Evolutionary conservation across 2,797 vertebrate genomes (phyloP), one percentile per base, ranked within the genome.

Genomic region (Bradypodion ventrale): DNA sequence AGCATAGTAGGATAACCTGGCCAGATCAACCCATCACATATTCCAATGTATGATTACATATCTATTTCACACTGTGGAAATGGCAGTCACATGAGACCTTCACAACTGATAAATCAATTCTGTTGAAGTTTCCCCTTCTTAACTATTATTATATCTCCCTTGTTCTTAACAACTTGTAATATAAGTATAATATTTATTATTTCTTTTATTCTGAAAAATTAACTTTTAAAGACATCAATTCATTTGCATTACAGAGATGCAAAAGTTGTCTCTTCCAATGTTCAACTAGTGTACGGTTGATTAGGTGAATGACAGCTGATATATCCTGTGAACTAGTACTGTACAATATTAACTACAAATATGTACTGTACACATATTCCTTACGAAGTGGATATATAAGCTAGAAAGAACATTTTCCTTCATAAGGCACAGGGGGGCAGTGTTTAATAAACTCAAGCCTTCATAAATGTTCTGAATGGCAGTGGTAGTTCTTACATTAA

Each of bases 371-470:
- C 49, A n/a, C 15, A 13, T 15, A 27, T 73, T 82, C 70, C 80
- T 9, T 80, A 82, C 5, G 9, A 84, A 81, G 15, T 80, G 68
- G 23, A 49, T 56, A 79, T 37, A 40, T 52, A 69, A 52, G 8
- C 21, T 19, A 62, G 5, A 37, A n/a, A 40, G 8, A 83, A 82
- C 75, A 21, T 88, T 80, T 76, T 46, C 40, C 77, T 85, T 68
- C 66, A 0, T 73, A 75, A 80, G 32, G 37, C 90, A 89, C 85
- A 85, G 87, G 89, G 91, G 87, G 90, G 89, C 90, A 91, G 83
- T 91, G 72, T 92, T 92, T 91, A 86, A 87, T 80, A 92, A 93
- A 93, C 1, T 59, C 85, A 88, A 72, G 75, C 32, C 4, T 78
- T 0, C n/a, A 52, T 52, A n/a, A 8, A 6, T 23, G 0, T 1